Evolutionary conservation across 92 coral and sea anemone genomes (phyloP).

Genomic region (Montipora capitata): DNA sequence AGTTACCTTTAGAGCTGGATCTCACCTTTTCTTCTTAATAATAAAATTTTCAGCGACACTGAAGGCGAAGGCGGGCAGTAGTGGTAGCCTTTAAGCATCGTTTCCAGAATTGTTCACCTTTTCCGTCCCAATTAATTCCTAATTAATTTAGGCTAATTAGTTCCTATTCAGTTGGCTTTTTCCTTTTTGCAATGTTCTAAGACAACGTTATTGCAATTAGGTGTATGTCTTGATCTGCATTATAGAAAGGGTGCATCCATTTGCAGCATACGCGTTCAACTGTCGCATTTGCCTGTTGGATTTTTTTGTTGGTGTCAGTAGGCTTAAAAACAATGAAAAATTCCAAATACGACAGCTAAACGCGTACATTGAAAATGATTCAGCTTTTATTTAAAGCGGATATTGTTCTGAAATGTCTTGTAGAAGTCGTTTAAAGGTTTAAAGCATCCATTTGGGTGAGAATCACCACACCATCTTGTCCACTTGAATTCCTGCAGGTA

Average conservation of each 20-base stretch:
- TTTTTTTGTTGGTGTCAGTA: slow-evolving; percentile 4
- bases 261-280: slow-evolving; percentile 2
- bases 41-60: slow-evolving; percentile 30
- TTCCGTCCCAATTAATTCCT: slow-evolving; percentile 7
- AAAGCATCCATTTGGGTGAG: slow-evolving; percentile 46
- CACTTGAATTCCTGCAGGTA: slow-evolving; percentile 32
- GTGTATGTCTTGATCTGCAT: too few relatives aligned
- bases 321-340: slow-evolving; percentile 11
- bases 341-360: slow-evolving; percentile 11
- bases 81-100: too few relatives aligned
- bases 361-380: slow-evolving; percentile 12
- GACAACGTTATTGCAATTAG: too few relatives aligned
- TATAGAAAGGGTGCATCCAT: too few relatives aligned
- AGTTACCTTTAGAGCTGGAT: slow-evolving; percentile 18
- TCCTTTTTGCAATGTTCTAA: slow-evolving; percentile 22
- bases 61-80: slow-evolving; percentile 26
- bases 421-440: slow-evolving; percentile 29
- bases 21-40: neutral
- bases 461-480: slow-evolving; percentile 33
- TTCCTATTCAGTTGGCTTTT: too few relatives aligned
- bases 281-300: slow-evolving; percentile 30
- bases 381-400: slow-evolving; percentile 19
- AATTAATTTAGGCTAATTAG: neutral
- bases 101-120: too few relatives aligned
- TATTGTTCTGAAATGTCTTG: slow-evolving; percentile 35